Conservation (phyloP, 2,797 vertebrate genomes). For the Spatula clypeata region DNA sequence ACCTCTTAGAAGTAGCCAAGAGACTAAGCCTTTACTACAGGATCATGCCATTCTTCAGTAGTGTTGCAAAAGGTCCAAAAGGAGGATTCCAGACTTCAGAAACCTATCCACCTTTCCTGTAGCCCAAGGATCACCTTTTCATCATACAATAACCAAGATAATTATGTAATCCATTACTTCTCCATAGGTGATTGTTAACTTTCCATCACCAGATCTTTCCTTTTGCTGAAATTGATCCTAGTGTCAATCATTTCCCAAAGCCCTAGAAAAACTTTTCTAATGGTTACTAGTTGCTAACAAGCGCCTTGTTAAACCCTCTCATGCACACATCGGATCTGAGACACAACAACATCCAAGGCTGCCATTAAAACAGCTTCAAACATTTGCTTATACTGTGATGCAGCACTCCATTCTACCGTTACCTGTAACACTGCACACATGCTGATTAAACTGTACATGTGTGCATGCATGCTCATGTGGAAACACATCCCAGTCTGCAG, state of each 20-base stretch:
- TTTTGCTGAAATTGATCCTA: conserved; percentile 60
- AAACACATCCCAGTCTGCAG: not conserved
- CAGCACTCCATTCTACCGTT: not conserved
- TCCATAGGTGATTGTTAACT: conserved; percentile 50
- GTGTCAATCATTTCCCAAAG: conserved; percentile 11
- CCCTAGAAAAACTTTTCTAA: not conserved
- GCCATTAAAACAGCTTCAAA: not conserved
- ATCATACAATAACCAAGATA: conserved; percentile 47
- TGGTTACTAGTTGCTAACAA: not conserved
- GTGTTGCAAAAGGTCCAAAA: not conserved
- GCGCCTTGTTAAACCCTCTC: not conserved
- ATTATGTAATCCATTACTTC: conserved; percentile 64
- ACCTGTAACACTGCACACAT: not conserved
- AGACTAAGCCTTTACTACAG: not conserved
- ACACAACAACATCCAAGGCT: not conserved
- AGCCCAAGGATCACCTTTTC: conserved; percentile 76
- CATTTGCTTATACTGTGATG: fast-evolving
- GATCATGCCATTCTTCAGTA: not conserved
- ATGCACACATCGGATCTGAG: fast-evolving
- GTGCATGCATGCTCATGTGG: fast-evolving
- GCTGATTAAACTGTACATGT: not conserved
- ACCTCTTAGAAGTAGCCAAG: not conserved
- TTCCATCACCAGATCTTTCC: conserved; percentile 67
- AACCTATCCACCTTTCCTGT: conserved; percentile 31
- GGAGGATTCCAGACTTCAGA: conserved; percentile 4